Percentiles rank a stretch among this genome's conserved stretches.
Conservation (phyloP, 92 coral and sea anemone genomes). For the Palythoa grandiflora region DNA sequence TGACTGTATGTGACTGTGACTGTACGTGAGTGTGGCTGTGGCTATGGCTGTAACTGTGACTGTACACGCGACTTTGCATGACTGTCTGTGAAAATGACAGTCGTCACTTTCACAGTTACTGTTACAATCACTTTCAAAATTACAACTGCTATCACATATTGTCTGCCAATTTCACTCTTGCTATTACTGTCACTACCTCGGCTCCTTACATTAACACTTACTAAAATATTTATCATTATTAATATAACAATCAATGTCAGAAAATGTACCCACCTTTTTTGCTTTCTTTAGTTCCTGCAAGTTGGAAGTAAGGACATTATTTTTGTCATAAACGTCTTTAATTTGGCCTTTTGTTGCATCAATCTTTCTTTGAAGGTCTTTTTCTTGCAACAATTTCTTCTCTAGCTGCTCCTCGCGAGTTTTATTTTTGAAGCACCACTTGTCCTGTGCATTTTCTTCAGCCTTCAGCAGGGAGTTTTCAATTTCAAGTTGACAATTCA, state of each 20-base stretch:
- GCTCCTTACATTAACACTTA: background rate
- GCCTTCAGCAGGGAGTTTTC: background rate
- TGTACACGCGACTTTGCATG: background rate
- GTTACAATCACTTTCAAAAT: background rate
- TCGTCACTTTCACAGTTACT: background rate
- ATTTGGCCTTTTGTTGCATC: background rate
- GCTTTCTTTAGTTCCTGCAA: constrained; percentile 1
- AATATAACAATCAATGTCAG: background rate
- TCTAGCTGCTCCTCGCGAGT: background rate
- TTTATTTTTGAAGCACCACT: background rate
- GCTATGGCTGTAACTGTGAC: background rate
- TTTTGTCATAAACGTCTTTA: background rate
- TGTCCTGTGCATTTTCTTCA: background rate
- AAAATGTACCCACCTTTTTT: background rate
- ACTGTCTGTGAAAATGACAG: too few relatives aligned
- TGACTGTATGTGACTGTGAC: too few relatives aligned
- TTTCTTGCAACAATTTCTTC: background rate
- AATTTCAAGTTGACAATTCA: background rate
- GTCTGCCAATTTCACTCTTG: background rate
- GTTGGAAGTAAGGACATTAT: background rate
- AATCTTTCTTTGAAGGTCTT: background rate
- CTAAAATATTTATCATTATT: background rate
- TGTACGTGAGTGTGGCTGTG: background rate
- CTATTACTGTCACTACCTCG: background rate
- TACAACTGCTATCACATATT: background rate